Evolutionary conservation across 2,113 vertebrate genomes (phyloP), one percentile per base, ranked within the genome.

Genomic region (Panthera leo): DNA sequence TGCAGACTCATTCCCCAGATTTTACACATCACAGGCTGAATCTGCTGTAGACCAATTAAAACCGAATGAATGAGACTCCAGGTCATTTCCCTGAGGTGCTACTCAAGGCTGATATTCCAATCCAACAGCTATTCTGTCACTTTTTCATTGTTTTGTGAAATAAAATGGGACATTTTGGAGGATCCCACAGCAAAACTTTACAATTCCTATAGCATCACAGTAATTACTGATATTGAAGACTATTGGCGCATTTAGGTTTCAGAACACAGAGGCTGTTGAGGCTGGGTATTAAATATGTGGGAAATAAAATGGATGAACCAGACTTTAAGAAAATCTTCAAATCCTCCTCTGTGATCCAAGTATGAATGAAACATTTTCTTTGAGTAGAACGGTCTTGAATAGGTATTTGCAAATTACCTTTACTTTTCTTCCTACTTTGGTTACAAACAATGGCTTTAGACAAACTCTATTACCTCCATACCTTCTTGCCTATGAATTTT

Each of bases 391-490:
- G 25, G 7, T 53, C 23, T 92, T 88, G 36, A 68, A 89, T 42
- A 45, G n/a, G 61, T 75, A 89, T 79, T 89, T 97, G 5, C 13
- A 82, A 96, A 96, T 94, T 76, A 55, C 53, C 31, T 80, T 93
- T 93, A 36, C 23, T 55, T 96, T 75, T 80, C 61, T 91, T 93
- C 29, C 82, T 82, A 70, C 58, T 42, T 88, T 84, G 6, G 5
- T 55, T 25, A 42, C 73, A 95, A 36, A 3, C 14, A 39, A 68
- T 39, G 42, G 12, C 61, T 89, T 97, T 42, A 85, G 58, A 70
- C 58, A 91, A 83, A 82, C 19, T 27, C 29, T 91, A 21, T 85
- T 34, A 51, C 70, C 71, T 89, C 16, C 21, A 75, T 63, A 39
- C 5, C 16, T 83, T 58, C 68, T 16, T 75, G 3, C 15, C 10